Base-by-base conservation (phyloP, 2,888 invertebrate genomes). In the Bombylius major region DNA sequence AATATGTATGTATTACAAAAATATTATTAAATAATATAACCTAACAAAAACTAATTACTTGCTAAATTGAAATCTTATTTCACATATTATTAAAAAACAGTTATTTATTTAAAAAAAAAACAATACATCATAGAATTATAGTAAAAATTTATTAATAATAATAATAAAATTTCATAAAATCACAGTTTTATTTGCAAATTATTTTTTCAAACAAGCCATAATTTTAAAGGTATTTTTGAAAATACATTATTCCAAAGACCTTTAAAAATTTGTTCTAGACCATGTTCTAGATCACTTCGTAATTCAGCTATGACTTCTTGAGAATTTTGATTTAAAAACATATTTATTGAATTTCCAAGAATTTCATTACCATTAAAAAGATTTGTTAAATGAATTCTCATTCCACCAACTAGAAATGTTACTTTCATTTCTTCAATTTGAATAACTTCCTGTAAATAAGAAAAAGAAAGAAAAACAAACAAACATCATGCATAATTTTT, bases 281-380 rank as follows among this genome's bases (percentile, higher is more conserved):
- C 79, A 56, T 74, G 70, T 47, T 79, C 78, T 51, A 82, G 70
- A 61, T 78, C 79, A 31, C 79, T 78, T 54, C 78, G 73, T 50
- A 82, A 64, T 65, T 81, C 81, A 1, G 71, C 66, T n/a, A 81
- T 75, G n/a, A 82, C 78, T 61, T 81, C 80, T 57, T 77, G 70
- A 5, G 78, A 77, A 65, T 81, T 79, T 65, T 80, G 78, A 67
- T 82, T 82, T 0, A 82, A 67, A 63, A 81, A 81, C 5, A 73
- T 69, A 61, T 81, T 81, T 13, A 82, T 77, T 1, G 81, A 80
- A 54, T 77, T 73, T 3, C 80, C 80, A 61, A 82, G 69, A 58
- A 81, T 75, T 66, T 79, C 77, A 63, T 82, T 82, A 50, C 82
- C 82, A 65, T 82, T 82, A 66, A 82, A 82, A 11, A 82, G 72